These are phyloP conservation scores for Calephelis virginiensis DNA, from an alignment of 1,140 invertebrate genomes.

Conservation along the genomic window DNA sequence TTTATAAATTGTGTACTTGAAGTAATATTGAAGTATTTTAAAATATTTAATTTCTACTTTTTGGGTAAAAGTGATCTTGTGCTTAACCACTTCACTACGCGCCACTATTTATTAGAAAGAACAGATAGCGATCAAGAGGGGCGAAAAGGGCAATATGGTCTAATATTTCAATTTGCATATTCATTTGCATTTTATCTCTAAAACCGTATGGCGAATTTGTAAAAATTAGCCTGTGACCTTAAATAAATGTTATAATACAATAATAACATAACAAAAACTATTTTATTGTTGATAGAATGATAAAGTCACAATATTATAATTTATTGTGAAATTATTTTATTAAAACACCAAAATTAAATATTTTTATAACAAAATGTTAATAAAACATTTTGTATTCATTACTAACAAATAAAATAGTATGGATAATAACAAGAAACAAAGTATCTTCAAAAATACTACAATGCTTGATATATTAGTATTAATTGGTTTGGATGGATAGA, in stretches of 20 bases:
- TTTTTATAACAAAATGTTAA: too few relatives aligned
- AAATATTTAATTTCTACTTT: not conserved
- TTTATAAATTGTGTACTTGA: too few relatives aligned
- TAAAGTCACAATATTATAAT: conserved; percentile 1
- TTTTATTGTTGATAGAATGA: conserved; percentile 16
- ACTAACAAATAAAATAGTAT: too few relatives aligned
- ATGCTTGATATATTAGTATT: too few relatives aligned
- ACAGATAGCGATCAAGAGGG: conserved; percentile 23
- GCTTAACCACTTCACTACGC: not conserved
- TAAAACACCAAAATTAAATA: too few relatives aligned
- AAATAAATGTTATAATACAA: conserved; percentile 13
- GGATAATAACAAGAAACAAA: too few relatives aligned
- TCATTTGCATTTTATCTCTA: conserved; percentile 24
- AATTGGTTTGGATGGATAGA: too few relatives aligned
- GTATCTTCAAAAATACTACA: too few relatives aligned
- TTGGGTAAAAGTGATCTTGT: conserved; percentile 6
- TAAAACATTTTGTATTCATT: too few relatives aligned
- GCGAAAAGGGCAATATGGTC: conserved; percentile 26
- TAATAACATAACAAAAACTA: conserved; percentile 10
- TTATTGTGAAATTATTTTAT: not conserved
- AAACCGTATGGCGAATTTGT: conserved; percentile 27
- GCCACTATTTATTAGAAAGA: conserved; percentile 9
- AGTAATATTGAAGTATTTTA: too few relatives aligned
- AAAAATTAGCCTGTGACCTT: conserved; percentile 22
- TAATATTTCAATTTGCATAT: conserved; percentile 33